Evolutionary conservation across 2,113 vertebrate species (phyloP), one percentile per base, ranked within the genome.

Genomic region (Dermatemys mawii): DNA sequence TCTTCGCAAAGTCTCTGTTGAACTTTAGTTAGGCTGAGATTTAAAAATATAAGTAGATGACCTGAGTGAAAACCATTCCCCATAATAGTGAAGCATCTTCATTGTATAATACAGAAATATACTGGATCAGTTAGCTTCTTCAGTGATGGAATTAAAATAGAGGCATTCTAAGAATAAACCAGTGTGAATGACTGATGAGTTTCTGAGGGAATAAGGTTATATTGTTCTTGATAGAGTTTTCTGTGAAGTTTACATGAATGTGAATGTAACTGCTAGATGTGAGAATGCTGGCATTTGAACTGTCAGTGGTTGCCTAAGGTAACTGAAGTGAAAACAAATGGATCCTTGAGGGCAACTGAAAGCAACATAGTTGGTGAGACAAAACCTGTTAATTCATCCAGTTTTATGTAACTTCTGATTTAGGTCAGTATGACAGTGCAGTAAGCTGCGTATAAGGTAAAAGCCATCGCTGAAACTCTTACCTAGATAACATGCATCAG

Each of bases 11-110:
- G 94, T 96, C 55, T 96, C 75, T 92, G 54, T 80, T 93, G 93
- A 96, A 95, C 93, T 97, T 97, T 92, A 88, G 93, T 96, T 97
- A 90, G 93, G 67, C 53, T 92, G 93, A 38, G n/a, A 11, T 70
- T 70, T 93, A 94, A 94, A 96, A 95, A 93, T 83, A 93, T 38
- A 67, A 32, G 10, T 11, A 29, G 38, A 0, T 89, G 86, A 83
- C 92, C 90, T 53, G 83, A 83, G 88, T 94, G 94, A 54, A 87
- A 46, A 82, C 49, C 73, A n/a, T 90, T 85, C 91, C n/a, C 91
- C 24, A 29, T 94, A 49, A 55, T 93, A 85, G 96, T 89, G 83
- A 93, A 86, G 84, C 49, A 70, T 81, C 88, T 95, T 87, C 44
- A 44, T 35, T 60, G 84, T 60, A 35, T 60, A 60, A 60, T 60